A percentile compares a stretch with the other conserved stretches of the same genome.
phyloP scores from a whole-genome alignment of 2,888 invertebrate species.

The Oxycera nigricornis region DNA sequence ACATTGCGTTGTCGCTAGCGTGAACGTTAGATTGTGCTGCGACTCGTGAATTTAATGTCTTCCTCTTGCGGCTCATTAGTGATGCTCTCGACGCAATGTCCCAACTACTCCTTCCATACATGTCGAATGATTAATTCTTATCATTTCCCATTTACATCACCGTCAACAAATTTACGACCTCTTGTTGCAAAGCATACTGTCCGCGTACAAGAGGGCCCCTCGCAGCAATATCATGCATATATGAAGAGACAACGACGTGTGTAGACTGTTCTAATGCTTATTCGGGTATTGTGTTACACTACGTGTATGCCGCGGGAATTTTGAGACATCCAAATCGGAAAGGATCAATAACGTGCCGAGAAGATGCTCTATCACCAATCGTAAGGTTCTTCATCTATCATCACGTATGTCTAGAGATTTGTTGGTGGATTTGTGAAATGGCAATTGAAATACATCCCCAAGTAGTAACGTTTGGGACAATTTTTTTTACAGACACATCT shows the following conservation, averaged over 20 bases:
- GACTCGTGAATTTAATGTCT: conserved; percentile 27
- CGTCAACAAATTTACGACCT: conserved; percentile 37
- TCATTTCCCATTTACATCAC: conserved; percentile 37
- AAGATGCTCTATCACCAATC: not conserved
- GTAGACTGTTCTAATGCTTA: conserved; percentile 21
- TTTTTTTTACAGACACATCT: too few relatives aligned
- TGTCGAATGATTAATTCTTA: conserved; percentile 39
- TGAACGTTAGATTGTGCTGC: conserved; percentile 5
- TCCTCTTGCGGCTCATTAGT: conserved; percentile 24
- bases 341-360: conserved; percentile 5
- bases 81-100: conserved; percentile 27
- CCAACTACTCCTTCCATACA: conserved; percentile 20
- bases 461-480: too few relatives aligned
- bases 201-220: too few relatives aligned
- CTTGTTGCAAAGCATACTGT: conserved; percentile 20
- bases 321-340: not conserved
- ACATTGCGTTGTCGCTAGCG: not conserved
- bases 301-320: conserved; percentile 8
- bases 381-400: not conserved
- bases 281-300: conserved; percentile 5
- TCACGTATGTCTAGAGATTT: too few relatives aligned
- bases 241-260: not conserved
- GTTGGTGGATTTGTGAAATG: too few relatives aligned
- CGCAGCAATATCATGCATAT: not conserved
- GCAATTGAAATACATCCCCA: too few relatives aligned